Evolutionary conservation across 2,797 vertebrate genomes (phyloP).

Genomic region (Fundulus diaphanus): DNA sequence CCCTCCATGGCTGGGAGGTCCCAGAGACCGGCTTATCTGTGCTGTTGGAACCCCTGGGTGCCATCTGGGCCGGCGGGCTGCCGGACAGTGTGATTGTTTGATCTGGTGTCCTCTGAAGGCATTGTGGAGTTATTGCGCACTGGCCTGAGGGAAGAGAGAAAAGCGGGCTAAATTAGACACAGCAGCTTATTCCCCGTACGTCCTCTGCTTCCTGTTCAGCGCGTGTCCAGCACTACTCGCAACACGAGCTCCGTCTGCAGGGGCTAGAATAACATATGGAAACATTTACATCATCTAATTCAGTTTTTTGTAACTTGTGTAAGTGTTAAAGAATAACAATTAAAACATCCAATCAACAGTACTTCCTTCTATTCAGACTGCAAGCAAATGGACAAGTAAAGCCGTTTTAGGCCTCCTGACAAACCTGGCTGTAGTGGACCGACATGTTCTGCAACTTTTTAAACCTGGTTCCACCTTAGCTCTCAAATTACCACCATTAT

Average conservation of each 20-base stretch:
- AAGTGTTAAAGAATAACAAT: too few species aligned
- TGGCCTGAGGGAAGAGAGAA: slow-evolving; percentile 60
- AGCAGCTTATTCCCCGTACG: not conserved
- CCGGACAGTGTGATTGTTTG: slow-evolving; percentile 90
- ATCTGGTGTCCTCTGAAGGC: slow-evolving; percentile 87
- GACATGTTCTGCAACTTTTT: not conserved
- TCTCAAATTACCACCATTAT: not conserved
- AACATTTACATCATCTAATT: too few species aligned
- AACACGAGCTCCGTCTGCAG: not conserved
- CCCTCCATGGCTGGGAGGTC: slow-evolving; percentile 35
- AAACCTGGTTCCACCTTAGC: not conserved
- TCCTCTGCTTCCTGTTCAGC: not conserved
- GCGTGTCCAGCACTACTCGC: slow-evolving; percentile 3
- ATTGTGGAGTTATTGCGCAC: slow-evolving; percentile 76
- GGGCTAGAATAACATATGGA: too few species aligned
- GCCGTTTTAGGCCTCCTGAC: not conserved
- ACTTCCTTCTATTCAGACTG: not conserved
- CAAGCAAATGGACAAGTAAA: too few species aligned
- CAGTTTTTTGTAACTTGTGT: too few species aligned
- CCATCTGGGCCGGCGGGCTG: slow-evolving; percentile 92
- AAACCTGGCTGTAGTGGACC: not conserved
- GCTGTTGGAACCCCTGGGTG: slow-evolving; percentile 94
- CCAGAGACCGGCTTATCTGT: slow-evolving; percentile 86
- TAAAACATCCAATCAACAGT: not conserved
- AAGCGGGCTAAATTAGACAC: slow-evolving; percentile 22